These are phyloP conservation scores for Aegithalos caudatus DNA, from an alignment of 2,113 vertebrate genomes.

Conservation along the genomic window DNA sequence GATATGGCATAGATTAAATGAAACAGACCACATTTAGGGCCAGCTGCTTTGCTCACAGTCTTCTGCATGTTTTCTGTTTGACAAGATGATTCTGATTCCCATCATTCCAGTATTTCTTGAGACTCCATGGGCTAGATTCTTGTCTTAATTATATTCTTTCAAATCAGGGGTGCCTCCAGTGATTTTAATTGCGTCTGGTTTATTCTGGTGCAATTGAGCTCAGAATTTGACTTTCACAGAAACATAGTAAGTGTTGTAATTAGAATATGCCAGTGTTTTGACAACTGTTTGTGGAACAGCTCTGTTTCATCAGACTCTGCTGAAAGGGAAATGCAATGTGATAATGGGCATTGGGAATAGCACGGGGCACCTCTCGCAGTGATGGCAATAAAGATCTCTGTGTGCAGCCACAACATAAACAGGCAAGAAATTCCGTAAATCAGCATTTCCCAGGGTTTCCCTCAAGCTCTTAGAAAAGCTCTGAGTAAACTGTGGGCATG, in stretches of 20 bases:
- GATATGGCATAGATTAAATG: background rate
- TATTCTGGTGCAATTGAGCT: background rate
- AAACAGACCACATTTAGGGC: background rate
- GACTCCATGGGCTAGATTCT: background rate
- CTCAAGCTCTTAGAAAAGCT: background rate
- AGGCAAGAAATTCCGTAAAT: background rate
- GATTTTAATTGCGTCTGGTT: background rate
- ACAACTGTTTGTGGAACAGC: background rate
- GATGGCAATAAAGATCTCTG: background rate
- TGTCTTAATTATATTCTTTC: background rate
- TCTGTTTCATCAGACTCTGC: background rate
- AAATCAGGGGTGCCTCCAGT: background rate
- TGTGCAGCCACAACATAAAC: background rate
- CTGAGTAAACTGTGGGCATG: background rate
- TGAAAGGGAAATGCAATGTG: background rate
- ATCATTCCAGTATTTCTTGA: background rate
- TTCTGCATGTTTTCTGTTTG: background rate
- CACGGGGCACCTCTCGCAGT: background rate
- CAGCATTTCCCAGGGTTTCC: background rate
- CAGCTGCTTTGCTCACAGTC: background rate
- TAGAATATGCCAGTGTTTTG: constrained; percentile 35
- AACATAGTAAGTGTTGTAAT: constrained; percentile 29
- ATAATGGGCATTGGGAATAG: background rate
- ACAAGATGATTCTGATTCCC: background rate
- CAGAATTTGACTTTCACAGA: background rate